Percentiles rank a stretch among this genome's conserved stretches.
These are phyloP conservation scores for Cyrtorhinus lividipennis DNA, from an alignment of 1,140 invertebrate species.

Conservation along the genomic window DNA sequence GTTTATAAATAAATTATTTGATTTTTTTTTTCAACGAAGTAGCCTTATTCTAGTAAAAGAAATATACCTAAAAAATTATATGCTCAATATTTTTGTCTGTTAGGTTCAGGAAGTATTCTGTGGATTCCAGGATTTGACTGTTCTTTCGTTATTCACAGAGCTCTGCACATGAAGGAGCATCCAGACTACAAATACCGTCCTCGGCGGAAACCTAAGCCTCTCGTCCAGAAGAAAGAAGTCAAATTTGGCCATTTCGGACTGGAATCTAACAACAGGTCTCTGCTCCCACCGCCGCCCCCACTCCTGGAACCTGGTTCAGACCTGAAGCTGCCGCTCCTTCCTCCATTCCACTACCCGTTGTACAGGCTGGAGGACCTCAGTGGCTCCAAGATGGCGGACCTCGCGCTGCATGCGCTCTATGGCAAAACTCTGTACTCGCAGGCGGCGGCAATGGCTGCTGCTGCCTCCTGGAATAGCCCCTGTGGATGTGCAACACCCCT, in stretches of 20 bases:
- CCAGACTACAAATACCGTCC: conserved; percentile 92
- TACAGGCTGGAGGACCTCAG: conserved; percentile 44
- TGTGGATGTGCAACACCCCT: conserved; percentile 30
- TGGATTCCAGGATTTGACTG: too few relatives aligned
- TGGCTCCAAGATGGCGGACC: conserved; percentile 38
- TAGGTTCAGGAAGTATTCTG: too few relatives aligned
- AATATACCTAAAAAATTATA: neutral
- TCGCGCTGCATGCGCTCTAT: conserved; percentile 43
- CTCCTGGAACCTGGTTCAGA: conserved; percentile 42
- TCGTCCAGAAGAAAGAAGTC: conserved; percentile 51
- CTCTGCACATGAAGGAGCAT: conserved; percentile 93
- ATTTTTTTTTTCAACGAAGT: too few relatives aligned
- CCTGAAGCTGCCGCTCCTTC: conserved; percentile 51
- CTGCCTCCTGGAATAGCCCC: conserved; percentile 34
- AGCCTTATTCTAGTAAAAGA: too few relatives aligned
- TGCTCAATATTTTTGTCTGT: conserved; percentile 28
- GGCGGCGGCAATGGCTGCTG: conserved; percentile 32
- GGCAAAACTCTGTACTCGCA: conserved; percentile 36
- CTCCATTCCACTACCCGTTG: conserved; percentile 51
- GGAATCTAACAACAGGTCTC: conserved; percentile 34
- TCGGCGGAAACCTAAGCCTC: conserved; percentile 70
- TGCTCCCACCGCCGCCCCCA: conserved; percentile 43
- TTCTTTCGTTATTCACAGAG: conserved; percentile 44
- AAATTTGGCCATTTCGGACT: conserved; percentile 40
- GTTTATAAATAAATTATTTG: too few relatives aligned